phyloP scores from a whole-genome alignment of 2,797 vertebrate species.

The Scleropages formosus region DNA sequence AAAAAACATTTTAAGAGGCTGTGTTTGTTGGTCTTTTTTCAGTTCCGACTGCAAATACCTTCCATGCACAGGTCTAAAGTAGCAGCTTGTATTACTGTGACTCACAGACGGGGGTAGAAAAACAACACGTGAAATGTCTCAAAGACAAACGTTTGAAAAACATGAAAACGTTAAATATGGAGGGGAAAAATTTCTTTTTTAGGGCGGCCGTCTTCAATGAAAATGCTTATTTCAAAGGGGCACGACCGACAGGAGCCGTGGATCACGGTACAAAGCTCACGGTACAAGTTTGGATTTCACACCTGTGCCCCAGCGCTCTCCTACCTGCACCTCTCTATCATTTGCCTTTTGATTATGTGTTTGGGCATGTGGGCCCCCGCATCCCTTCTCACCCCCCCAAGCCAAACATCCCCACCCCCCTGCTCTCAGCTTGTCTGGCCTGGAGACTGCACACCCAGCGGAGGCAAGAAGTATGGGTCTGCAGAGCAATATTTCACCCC shows the following conservation, averaged over 20 bases:
- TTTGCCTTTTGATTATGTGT: conserved; percentile 34
- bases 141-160: too few relatives aligned
- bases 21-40: not conserved
- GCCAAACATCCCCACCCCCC: not conserved
- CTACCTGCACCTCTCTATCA: not conserved
- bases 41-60: too few relatives aligned
- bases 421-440: conserved; percentile 39
- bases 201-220: too few relatives aligned
- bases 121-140: too few relatives aligned
- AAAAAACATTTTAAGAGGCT: not conserved
- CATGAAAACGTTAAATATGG: too few relatives aligned
- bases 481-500: conserved; percentile 45
- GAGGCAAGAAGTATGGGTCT: conserved; percentile 45
- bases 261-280: not conserved
- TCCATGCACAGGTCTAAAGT: too few relatives aligned
- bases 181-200: too few relatives aligned
- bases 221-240: not conserved
- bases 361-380: conserved; percentile 18
- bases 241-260: not conserved
- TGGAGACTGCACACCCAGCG: conserved; percentile 1
- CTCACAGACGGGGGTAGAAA: too few relatives aligned
- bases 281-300: not conserved
- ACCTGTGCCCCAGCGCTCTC: not conserved
- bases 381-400: conserved; percentile 24
- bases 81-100: too few relatives aligned